phyloP scores from a whole-genome alignment of 2,113 vertebrate species.

The Tetrax tetrax region DNA sequence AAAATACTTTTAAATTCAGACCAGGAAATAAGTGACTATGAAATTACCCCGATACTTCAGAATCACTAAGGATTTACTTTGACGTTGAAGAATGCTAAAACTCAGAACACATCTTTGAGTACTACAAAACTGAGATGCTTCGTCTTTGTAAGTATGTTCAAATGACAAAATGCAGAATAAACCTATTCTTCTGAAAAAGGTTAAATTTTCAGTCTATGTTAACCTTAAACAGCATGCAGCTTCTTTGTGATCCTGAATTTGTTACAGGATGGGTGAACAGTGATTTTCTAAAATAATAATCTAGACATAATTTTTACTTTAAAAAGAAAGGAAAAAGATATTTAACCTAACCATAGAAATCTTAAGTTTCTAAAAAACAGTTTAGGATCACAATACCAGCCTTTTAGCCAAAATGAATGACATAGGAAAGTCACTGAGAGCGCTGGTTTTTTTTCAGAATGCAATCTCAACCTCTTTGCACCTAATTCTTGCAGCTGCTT shows the following conservation, averaged over 20 bases:
- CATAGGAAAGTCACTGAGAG: background rate
- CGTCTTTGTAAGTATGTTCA: background rate
- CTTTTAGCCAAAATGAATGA: background rate
- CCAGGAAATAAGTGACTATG: background rate
- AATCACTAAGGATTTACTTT: background rate
- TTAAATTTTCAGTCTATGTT: background rate
- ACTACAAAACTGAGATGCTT: background rate
- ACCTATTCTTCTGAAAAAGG: background rate
- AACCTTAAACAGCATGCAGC: background rate
- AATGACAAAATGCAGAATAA: background rate
- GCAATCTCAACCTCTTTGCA: background rate
- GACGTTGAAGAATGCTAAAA: background rate
- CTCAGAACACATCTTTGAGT: background rate
- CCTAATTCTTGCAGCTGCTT: background rate
- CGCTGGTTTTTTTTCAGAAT: background rate
- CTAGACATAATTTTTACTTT: background rate
- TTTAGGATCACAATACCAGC: background rate
- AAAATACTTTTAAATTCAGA: background rate
- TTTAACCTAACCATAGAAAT: background rate
- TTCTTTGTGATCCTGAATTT: background rate
- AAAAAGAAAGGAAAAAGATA: background rate
- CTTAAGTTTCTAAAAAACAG: background rate
- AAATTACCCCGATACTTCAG: background rate
- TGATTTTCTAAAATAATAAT: background rate
- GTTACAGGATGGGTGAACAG: background rate